These are phyloP conservation scores for Grapholita molesta DNA, from an alignment of 1,140 invertebrate genomes.

Conservation along the genomic window DNA sequence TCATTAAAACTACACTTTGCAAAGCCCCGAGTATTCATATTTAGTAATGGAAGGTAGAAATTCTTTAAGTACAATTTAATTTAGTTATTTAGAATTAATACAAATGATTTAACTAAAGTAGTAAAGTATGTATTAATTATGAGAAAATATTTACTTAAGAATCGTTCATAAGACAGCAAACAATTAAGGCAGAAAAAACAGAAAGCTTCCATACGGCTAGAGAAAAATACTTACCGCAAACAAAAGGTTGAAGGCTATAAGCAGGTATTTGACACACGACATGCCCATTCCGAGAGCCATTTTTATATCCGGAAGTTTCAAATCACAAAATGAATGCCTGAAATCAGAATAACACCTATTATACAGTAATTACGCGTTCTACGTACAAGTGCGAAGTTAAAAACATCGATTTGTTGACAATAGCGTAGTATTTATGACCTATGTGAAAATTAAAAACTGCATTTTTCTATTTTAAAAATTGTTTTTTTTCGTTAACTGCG, in stretches of 20 bases:
- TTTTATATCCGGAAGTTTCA: constrained; percentile 40
- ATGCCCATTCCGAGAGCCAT: constrained; percentile 85
- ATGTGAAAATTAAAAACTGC: background rate
- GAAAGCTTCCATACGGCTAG: background rate
- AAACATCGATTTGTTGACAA: constrained; percentile 58
- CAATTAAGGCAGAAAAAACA: background rate
- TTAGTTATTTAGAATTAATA: too few relatives aligned
- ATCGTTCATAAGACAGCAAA: background rate
- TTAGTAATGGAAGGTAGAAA: background rate
- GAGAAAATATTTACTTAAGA: background rate
- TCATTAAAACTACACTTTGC: background rate
- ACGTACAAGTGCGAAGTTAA: constrained; percentile 4
- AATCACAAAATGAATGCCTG: constrained; percentile 1
- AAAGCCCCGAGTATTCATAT: background rate
- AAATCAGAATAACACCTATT: background rate
- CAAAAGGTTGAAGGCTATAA: constrained; percentile 89
- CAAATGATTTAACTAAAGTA: too few relatives aligned
- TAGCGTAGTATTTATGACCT: background rate
- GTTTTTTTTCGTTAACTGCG: background rate
- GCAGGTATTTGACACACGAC: constrained; percentile 88
- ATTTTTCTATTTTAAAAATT: too few relatives aligned
- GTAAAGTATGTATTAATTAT: too few relatives aligned
- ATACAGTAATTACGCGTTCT: background rate
- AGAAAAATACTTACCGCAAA: constrained; percentile 85
- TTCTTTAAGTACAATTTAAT: background rate